Conservation (phyloP, 2,797 vertebrate species). For the Argentina silus region DNA sequence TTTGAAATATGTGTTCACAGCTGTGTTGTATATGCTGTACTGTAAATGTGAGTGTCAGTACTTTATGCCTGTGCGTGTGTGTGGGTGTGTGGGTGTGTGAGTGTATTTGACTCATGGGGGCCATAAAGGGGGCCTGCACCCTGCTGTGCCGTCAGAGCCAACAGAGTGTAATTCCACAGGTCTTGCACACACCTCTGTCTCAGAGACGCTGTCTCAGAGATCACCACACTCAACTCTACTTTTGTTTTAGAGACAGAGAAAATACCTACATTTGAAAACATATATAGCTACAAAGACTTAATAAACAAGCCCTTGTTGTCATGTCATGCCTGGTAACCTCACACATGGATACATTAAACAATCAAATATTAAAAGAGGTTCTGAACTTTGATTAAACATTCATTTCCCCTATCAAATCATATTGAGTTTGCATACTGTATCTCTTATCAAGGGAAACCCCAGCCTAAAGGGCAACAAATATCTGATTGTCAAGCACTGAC, state of each 20-base stretch:
- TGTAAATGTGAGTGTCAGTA: slow-evolving; percentile 17
- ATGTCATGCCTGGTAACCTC: too few relatives aligned
- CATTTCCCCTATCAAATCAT: too few relatives aligned
- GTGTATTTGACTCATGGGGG: slow-evolving; percentile 3
- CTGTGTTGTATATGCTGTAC: not conserved
- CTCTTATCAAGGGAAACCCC: too few relatives aligned
- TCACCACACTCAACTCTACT: slow-evolving; percentile 11
- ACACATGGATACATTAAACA: too few relatives aligned
- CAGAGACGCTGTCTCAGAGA: slow-evolving; percentile 17
- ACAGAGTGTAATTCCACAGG: slow-evolving; percentile 21
- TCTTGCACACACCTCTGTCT: slow-evolving; percentile 29
- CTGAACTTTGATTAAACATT: too few relatives aligned
- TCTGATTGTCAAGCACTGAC: not conserved
- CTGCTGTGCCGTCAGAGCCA: slow-evolving; percentile 16
- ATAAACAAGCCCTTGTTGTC: too few relatives aligned
- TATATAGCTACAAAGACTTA: too few relatives aligned
- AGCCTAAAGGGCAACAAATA: not conserved
- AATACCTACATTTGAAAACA: too few relatives aligned
- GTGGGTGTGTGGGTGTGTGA: slow-evolving; percentile 19
- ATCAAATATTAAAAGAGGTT: too few relatives aligned
- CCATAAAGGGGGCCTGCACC: not conserved
- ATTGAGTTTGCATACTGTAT: too few relatives aligned
- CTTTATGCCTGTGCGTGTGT: slow-evolving; percentile 5
- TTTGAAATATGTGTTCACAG: slow-evolving; percentile 11
- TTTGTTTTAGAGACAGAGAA: not conserved